A percentile compares a stretch with the other conserved stretches of the same genome.
Conservation (phyloP, 2,113 vertebrate genomes). For the Physeter macrocephalus region DNA sequence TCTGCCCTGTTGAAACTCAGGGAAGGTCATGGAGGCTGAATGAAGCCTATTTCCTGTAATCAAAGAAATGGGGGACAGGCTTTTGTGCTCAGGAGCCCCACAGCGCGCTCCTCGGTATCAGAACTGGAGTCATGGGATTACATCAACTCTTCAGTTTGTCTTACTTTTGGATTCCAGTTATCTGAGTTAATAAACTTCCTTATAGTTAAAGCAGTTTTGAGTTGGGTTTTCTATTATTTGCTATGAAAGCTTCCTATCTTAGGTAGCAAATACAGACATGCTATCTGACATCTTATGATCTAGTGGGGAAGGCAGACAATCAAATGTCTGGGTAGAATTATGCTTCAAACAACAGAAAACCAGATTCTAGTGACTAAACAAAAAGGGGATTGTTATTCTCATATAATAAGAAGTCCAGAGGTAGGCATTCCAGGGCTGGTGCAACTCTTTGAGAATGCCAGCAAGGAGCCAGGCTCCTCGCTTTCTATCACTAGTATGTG, state of each 20-base stretch:
- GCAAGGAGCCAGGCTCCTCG: not conserved
- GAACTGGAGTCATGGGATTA: not conserved
- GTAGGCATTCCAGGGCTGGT: not conserved
- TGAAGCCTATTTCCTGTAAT: no score
- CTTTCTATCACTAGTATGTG: not conserved
- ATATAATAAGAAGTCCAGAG: not conserved
- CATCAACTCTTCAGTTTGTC: not conserved
- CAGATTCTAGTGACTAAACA: not conserved
- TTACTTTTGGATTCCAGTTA: not conserved
- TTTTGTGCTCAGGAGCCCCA: no score
- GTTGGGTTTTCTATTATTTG: not conserved
- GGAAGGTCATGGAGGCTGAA: no score
- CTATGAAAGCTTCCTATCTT: not conserved
- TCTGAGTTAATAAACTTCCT: conserved; percentile 2
- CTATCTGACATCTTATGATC: not conserved
- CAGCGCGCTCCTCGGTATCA: no score
- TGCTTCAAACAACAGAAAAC: not conserved
- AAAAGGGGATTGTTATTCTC: not conserved
- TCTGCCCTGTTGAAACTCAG: no score
- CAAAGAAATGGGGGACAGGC: no score
- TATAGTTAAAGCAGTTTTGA: not conserved
- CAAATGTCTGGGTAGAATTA: not conserved
- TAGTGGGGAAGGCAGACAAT: not conserved
- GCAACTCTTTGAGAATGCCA: not conserved
- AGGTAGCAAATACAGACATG: not conserved